phyloP scores from a whole-genome alignment of 2,113 vertebrate species.

The Archilochus colubris region DNA sequence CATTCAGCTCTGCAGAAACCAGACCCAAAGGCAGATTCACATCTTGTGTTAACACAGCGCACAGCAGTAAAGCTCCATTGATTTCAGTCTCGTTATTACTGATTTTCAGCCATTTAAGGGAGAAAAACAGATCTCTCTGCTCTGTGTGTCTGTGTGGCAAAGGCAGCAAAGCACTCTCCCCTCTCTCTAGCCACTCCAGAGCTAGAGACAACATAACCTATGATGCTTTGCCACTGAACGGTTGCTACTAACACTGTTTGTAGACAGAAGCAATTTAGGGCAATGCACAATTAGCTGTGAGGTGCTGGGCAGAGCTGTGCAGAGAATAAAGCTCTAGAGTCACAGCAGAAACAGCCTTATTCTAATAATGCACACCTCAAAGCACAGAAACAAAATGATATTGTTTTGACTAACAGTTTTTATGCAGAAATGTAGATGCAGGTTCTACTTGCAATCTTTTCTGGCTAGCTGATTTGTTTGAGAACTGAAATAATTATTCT shows the following conservation, averaged over 20 bases:
- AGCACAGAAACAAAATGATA: neutral
- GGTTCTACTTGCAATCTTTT: neutral
- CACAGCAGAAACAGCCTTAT: neutral
- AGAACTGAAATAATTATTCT: neutral
- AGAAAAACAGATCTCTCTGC: neutral
- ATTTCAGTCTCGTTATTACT: conserved; percentile 26
- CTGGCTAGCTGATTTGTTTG: neutral
- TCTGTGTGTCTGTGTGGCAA: neutral
- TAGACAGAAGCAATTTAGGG: neutral
- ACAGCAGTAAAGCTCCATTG: conserved; percentile 27
- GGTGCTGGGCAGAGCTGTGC: neutral
- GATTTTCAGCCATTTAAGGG: conserved; percentile 11
- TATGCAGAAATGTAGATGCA: neutral
- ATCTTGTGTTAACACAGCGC: neutral
- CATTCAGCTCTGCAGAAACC: neutral
- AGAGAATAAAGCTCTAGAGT: neutral
- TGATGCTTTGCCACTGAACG: neutral
- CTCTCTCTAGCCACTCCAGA: neutral
- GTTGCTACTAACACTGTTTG: neutral
- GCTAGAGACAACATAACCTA: neutral
- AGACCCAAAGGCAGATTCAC: neutral
- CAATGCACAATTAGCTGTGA: neutral
- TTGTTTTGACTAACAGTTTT: neutral
- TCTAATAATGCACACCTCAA: neutral
- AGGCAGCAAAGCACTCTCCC: neutral